phyloP scores from a whole-genome alignment of 2,888 invertebrate genomes.

The Trissonchulus latispiculum region DNA sequence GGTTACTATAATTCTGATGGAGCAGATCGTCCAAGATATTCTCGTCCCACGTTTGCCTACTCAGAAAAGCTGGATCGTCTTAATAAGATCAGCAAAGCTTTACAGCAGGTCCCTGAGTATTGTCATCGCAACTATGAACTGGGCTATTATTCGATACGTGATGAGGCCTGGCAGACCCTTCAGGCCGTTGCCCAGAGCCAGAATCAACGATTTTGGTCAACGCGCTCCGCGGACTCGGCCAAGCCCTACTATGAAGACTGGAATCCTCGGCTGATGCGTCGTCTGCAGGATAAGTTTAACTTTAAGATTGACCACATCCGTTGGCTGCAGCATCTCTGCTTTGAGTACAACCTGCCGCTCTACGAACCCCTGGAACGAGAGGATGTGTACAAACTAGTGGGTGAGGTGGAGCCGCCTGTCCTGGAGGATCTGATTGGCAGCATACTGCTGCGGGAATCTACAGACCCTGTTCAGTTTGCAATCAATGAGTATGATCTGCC shows the following conservation, averaged over 20 bases:
- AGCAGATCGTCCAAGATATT: no score
- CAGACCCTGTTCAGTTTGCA: no score
- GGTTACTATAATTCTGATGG: no score
- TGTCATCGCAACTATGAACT: conserved; percentile 14
- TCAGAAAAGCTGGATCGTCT: not conserved
- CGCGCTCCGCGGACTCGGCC: conserved; percentile 2
- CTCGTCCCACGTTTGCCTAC: not conserved
- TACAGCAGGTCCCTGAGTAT: not conserved
- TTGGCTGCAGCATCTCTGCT: conserved; percentile 22
- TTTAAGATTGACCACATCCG: conserved; percentile 22
- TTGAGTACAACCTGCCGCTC: not conserved
- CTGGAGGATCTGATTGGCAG: conserved; percentile 21
- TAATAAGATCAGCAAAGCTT: not conserved
- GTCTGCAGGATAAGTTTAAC: conserved; percentile 24
- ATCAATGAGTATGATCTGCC: no score
- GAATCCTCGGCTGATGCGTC: conserved; percentile 23
- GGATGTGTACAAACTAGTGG: not conserved
- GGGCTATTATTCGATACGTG: conserved; percentile 2
- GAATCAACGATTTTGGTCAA: conserved; percentile 19
- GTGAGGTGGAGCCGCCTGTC: conserved; percentile 24
- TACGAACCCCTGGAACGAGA: not conserved
- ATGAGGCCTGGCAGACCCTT: not conserved
- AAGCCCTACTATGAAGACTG: conserved; percentile 20
- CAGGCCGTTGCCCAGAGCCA: not conserved
- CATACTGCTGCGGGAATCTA: not conserved